Evolutionary conservation across 2,113 vertebrate species (phyloP).

Genomic region (Oreocharis arfaki): DNA sequence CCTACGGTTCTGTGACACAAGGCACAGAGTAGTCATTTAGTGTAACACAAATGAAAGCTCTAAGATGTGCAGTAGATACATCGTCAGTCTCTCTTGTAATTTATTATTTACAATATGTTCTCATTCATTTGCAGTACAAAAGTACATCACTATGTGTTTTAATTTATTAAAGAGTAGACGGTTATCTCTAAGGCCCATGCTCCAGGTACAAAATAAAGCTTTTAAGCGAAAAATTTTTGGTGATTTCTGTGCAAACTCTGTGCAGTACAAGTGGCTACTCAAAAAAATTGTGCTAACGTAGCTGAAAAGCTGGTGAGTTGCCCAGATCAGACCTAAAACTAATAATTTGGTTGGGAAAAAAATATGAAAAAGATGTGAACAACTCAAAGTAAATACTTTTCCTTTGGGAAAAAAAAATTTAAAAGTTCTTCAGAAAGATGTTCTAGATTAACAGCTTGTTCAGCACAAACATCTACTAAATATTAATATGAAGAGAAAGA

Average conservation of each 20-base stretch:
- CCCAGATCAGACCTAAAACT: neutral
- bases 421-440: neutral
- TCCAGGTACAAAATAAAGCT: conserved; percentile 15
- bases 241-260: neutral
- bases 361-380: neutral
- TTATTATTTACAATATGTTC: conserved; percentile 45
- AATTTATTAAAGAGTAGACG: conserved; percentile 25
- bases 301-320: neutral
- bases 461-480: neutral
- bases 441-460: neutral
- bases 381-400: neutral
- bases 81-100: conserved; percentile 25
- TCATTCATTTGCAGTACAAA: conserved; percentile 5
- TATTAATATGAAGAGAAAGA: neutral
- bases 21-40: neutral
- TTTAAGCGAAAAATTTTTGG: neutral
- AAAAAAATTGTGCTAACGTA: neutral
- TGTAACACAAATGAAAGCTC: neutral
- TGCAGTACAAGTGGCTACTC: neutral
- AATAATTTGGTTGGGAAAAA: neutral
- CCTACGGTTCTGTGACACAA: neutral
- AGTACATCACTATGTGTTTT: neutral
- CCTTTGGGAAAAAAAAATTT: neutral
- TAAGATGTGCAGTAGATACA: neutral
- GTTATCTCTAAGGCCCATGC: neutral